Evolutionary conservation across 2,113 vertebrate species (phyloP).

Genomic region (Mustelus asterias): DNA sequence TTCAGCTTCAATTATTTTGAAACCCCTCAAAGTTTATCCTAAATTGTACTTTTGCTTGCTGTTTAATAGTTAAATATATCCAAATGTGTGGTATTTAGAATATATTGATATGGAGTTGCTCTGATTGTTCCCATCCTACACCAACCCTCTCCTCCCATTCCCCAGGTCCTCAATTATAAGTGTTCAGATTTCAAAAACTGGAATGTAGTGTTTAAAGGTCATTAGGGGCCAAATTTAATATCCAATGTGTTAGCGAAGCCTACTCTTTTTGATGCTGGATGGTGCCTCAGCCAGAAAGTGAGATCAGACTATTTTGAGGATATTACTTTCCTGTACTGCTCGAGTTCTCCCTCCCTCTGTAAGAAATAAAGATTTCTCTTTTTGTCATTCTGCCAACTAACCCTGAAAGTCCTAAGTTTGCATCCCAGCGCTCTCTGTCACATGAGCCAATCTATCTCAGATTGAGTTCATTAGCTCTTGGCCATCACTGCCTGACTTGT

Average conservation of each 20-base stretch:
- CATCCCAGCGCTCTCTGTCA: neutral
- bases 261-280: neutral
- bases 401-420: neutral
- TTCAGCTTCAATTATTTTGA: neutral
- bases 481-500: neutral
- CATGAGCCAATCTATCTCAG: conserved; percentile 4
- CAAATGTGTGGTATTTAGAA: neutral
- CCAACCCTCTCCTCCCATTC: neutral
- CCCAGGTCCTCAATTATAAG: neutral
- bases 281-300: neutral
- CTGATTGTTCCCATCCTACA: neutral
- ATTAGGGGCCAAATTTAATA: neutral
- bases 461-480: neutral
- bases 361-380: neutral
- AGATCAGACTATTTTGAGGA: neutral
- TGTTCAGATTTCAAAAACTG: neutral
- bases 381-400: conserved; percentile 22
- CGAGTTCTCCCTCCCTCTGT: neutral
- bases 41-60: neutral
- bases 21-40: neutral
- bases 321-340: neutral
- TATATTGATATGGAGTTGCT: neutral
- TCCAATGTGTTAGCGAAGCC: neutral
- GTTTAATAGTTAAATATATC: too few species aligned
- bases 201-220: neutral